These are phyloP conservation scores for Leiothrix lutea DNA, from an alignment of 2,113 vertebrate genomes.

Conservation along the genomic window DNA sequence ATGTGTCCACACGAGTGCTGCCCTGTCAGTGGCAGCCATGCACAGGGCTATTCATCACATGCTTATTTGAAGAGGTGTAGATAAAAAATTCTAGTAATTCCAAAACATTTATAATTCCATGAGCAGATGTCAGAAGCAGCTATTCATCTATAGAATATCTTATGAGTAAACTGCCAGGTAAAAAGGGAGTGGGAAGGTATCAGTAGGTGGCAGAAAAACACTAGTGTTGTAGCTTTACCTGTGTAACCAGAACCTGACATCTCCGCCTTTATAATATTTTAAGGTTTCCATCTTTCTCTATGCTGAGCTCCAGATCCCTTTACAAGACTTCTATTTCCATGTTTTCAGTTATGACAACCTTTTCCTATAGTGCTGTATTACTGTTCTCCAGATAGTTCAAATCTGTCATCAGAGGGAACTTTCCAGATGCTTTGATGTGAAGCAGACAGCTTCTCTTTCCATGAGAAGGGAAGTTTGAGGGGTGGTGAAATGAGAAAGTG, in stretches of 20 bases:
- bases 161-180: neutral
- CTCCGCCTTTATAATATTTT: neutral
- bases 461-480: neutral
- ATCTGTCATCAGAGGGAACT: neutral
- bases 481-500: neutral
- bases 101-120: neutral
- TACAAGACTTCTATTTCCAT: neutral
- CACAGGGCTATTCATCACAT: neutral
- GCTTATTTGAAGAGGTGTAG: neutral
- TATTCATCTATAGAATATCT: neutral
- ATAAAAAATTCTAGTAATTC: neutral
- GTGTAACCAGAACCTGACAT: neutral
- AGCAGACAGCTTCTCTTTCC: neutral
- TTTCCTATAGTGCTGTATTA: neutral
- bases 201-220: neutral
- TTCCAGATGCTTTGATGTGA: neutral
- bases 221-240: neutral
- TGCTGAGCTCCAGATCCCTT: neutral
- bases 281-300: neutral
- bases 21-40: neutral
- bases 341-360: neutral
- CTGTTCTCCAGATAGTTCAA: neutral
- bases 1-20: neutral
- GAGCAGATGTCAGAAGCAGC: neutral
- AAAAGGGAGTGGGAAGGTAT: neutral